Evolutionary conservation across 53 echinoderm and acorn worm species (phyloP), one percentile per base, ranked within the genome.

Genomic region (Stichopus horrens): DNA sequence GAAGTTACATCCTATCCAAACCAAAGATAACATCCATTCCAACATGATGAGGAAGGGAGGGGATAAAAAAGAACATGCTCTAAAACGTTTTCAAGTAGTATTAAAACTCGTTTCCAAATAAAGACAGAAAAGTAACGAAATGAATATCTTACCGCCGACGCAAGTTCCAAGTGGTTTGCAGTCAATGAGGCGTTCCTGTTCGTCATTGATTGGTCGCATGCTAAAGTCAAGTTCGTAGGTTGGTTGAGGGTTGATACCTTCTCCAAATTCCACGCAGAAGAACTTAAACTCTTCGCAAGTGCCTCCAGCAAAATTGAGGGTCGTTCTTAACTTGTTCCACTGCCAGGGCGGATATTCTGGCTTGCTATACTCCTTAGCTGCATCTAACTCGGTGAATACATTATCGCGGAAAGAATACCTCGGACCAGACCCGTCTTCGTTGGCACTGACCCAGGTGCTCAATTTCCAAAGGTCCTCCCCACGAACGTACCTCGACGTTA

Each of bases 391-490:
- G 6, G 18, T 7, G 56, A 87, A 75, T 18, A 87, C 16, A 54
- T 87, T 74, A 8, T 74, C 56, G 13, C 53, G 52, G 5, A n/a
- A 55, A 53, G 87, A 87, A 37, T 20, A 74, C 11, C 10, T 87
- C 23, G 14, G 57, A 9, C 75, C 87, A 10, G 87, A 74, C 18
- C 87, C 87, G 21, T 87, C 87, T 87, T 54, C 19, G 21, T 74
- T 57, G 6, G 87, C 10, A 87, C 87, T 54, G 74, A 87, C n/a
- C 87, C 87, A 87, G 56, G 87, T 55, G 54, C 75, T 23, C 11
- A 87, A 55, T 75, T 87, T 87, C 87, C 87, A 87, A n/a, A 87
- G 74, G 13, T 19, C 5, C 54, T 87, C 87, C 14, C 87, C 87
- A 5, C 75, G 74, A 18, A 87, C 74, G 10, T 55, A 5, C 19